Evolutionary conservation across 2,888 invertebrate genomes (phyloP).

Genomic region (Pollenia labialis): DNA sequence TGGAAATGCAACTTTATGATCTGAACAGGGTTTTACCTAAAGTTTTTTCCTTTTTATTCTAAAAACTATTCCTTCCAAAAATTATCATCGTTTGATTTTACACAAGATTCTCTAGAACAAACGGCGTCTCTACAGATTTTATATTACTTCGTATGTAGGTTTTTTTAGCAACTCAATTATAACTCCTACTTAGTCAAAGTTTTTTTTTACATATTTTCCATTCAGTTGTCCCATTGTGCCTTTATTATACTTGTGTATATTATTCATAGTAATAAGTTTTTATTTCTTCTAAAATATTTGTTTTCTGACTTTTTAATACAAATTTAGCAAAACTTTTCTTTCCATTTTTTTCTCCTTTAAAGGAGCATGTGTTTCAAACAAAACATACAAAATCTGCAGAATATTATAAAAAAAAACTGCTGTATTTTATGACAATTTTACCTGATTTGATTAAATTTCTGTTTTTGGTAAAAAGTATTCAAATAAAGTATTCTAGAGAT

Average conservation of each 20-base stretch:
- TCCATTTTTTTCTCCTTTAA: conserved; percentile 1
- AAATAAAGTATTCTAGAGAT: conserved; percentile 47
- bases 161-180: too few species aligned
- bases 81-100: too few species aligned
- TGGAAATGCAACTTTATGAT: too few species aligned
- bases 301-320: conserved; percentile 56
- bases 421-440: conserved; percentile 82
- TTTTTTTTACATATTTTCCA: too few species aligned
- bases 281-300: conserved; percentile 65
- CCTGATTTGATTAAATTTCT: conserved; percentile 83
- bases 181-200: too few species aligned
- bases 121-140: too few species aligned
- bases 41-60: too few species aligned
- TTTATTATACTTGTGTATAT: not conserved
- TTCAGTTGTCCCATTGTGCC: conserved; percentile 40
- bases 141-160: too few species aligned
- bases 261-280: conserved; percentile 63
- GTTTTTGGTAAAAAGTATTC: conserved; percentile 34
- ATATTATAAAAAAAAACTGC: conserved; percentile 66
- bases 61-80: too few species aligned
- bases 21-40: too few species aligned
- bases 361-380: conserved; percentile 59
- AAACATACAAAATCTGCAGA: conserved; percentile 56
- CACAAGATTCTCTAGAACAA: too few species aligned
- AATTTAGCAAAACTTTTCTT: conserved; percentile 71